Evolutionary conservation across 1,140 invertebrate genomes (phyloP).

Genomic region (Dendrolimus kikuchii): DNA sequence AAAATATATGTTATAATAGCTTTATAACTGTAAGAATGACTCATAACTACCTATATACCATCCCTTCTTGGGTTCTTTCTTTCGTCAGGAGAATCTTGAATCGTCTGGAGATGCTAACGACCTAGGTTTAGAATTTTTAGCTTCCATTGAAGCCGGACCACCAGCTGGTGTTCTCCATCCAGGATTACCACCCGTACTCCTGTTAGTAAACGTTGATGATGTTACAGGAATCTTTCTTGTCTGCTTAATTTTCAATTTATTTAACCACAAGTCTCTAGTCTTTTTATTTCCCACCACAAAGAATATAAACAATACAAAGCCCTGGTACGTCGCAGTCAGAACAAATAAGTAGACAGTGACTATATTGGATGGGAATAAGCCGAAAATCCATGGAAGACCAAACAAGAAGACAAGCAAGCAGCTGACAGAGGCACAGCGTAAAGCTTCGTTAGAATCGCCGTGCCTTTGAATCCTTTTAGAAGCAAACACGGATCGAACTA

Average conservation of each 20-base stretch:
- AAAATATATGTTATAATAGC: background rate
- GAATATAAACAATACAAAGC: constrained; percentile 70
- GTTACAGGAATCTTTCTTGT: constrained; percentile 61
- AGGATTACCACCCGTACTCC: constrained; percentile 29
- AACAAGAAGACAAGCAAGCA: constrained; percentile 69
- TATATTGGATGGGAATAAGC: constrained; percentile 52
- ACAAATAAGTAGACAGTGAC: constrained; percentile 69
- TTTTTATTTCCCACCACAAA: constrained; percentile 71
- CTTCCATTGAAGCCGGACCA: constrained; percentile 26
- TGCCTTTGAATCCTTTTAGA: constrained; percentile 60
- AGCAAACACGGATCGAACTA: constrained; percentile 68
- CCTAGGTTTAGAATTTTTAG: constrained; percentile 43
- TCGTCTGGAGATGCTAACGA: constrained; percentile 42
- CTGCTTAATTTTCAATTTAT: constrained; percentile 62
- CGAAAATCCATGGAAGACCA: constrained; percentile 70
- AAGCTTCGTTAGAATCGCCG: constrained; percentile 58
- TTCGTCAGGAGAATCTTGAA: constrained; percentile 53
- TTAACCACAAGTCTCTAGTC: constrained; percentile 68
- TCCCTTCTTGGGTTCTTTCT: constrained; percentile 8
- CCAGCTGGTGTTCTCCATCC: constrained; percentile 24
- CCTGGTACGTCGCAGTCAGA: constrained; percentile 67
- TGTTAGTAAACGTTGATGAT: constrained; percentile 58
- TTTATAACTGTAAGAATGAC: constrained; percentile 10
- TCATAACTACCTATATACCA: constrained; percentile 16
- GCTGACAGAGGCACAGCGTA: constrained; percentile 61